Conservation (phyloP, 1,140 invertebrate genomes). For the Drosophila neocordata region DNA sequence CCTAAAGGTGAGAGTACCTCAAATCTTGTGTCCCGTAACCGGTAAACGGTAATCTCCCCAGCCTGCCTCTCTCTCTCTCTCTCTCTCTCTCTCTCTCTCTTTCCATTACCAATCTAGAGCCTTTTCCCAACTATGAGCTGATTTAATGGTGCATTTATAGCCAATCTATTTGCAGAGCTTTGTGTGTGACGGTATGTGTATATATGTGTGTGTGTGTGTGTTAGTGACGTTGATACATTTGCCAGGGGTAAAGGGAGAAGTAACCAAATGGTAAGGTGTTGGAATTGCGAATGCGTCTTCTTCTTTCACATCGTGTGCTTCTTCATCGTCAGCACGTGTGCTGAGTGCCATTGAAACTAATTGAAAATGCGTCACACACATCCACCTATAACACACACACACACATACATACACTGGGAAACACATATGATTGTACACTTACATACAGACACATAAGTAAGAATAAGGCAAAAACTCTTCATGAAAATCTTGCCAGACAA, state of each 20-base stretch:
- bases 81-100: too few species aligned
- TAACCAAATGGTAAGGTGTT: not conserved
- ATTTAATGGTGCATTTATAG: slow-evolving; percentile 67
- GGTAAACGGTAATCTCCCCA: not conserved
- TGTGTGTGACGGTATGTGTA: not conserved
- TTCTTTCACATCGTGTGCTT: slow-evolving; percentile 14
- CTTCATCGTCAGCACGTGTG: slow-evolving; percentile 44
- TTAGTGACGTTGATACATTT: slow-evolving; percentile 60
- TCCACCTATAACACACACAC: not conserved
- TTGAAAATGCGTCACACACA: slow-evolving; percentile 57
- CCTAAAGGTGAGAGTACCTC: not conserved
- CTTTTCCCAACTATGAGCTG: slow-evolving; percentile 23
- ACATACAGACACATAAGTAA: not conserved
- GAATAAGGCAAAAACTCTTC: slow-evolving; percentile 34
- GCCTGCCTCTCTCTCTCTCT: too few species aligned
- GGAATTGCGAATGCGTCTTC: not conserved
- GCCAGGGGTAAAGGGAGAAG: not conserved
- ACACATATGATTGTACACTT: slow-evolving; percentile 1
- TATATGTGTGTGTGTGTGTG: slow-evolving; percentile 9
- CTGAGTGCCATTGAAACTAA: slow-evolving; percentile 66
- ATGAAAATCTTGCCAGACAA: slow-evolving; percentile 53
- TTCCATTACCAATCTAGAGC: too few species aligned
- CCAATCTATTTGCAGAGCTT: slow-evolving; percentile 64
- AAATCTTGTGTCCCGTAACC: not conserved
- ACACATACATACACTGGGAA: slow-evolving; percentile 16